These are phyloP conservation scores for Selene dorsalis DNA, from an alignment of 2,797 vertebrate genomes.

Conservation along the genomic window DNA sequence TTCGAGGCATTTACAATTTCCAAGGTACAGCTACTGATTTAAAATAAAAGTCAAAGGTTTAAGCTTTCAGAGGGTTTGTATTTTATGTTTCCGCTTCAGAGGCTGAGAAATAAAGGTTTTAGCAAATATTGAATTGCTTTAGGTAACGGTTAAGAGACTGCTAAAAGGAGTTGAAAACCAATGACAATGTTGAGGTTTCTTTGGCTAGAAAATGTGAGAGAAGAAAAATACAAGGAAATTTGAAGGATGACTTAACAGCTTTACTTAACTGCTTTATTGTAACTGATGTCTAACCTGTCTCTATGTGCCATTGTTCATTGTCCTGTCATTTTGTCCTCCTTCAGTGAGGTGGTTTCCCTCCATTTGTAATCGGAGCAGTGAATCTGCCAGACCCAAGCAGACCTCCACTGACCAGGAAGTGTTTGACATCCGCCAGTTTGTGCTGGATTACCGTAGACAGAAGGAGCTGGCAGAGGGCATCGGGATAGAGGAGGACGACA, in stretches of 20 bases:
- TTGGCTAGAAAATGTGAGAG: neutral
- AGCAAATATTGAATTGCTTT: too few species aligned
- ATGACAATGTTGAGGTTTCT: neutral
- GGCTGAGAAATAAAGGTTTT: too few species aligned
- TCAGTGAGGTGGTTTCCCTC: slow-evolving; percentile 90
- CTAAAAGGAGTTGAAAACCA: neutral
- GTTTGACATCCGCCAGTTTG: slow-evolving; percentile 83
- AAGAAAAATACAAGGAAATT: neutral
- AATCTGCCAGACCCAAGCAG: neutral
- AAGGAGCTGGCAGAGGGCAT: slow-evolving; percentile 89
- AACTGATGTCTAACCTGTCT: neutral
- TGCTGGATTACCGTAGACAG: slow-evolving; percentile 87
- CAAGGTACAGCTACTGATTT: too few species aligned
- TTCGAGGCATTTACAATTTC: too few species aligned
- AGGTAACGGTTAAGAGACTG: too few species aligned
- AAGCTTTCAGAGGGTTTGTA: too few species aligned
- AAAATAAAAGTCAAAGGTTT: too few species aligned
- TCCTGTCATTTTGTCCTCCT: neutral
- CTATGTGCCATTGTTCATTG: neutral
- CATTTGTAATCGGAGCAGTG: neutral
- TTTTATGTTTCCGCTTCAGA: too few species aligned
- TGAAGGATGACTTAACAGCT: neutral
- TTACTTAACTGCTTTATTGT: neutral
- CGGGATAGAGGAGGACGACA: slow-evolving; percentile 77
- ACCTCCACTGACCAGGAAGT: slow-evolving; percentile 29